Conservation (phyloP, 2,888 invertebrate genomes). For the Capitulum mitella region DNA sequence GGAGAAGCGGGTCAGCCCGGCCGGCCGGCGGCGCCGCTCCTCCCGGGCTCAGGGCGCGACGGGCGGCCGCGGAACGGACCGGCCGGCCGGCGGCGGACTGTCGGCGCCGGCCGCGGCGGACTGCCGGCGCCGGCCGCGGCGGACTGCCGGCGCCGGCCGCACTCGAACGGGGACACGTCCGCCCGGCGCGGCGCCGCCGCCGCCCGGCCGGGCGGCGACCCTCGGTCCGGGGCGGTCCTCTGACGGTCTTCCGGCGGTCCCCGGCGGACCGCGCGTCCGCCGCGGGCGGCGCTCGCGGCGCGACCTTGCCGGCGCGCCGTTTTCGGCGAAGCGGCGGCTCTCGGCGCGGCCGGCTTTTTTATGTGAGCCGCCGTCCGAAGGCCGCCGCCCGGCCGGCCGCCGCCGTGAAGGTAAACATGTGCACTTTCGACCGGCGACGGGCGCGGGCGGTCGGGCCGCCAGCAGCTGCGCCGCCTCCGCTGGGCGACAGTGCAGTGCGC, state of each 20-base stretch:
- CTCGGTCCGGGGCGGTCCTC: too few species aligned
- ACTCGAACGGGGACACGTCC: too few species aligned
- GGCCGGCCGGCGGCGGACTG: background rate
- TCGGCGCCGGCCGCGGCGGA: background rate
- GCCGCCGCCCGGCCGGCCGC: background rate
- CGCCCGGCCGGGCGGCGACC: too few species aligned
- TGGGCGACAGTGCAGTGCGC: background rate
- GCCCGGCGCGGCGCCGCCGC: too few species aligned
- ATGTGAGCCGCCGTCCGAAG: background rate
- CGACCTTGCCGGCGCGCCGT: background rate
- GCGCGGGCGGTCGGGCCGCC: background rate
- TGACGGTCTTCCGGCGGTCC: too few species aligned
- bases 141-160: too few species aligned
- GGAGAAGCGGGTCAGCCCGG: too few species aligned
- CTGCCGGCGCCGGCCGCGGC: background rate
- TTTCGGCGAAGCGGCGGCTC: background rate
- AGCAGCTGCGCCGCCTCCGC: background rate
- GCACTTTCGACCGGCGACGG: background rate
- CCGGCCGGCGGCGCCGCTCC: too few species aligned
- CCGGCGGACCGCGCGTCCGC: too few species aligned
- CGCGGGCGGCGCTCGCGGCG: background rate
- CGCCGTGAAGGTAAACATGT: conserved; percentile 11
- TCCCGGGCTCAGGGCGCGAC: too few species aligned
- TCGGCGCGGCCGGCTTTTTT: background rate
- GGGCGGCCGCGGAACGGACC: too few species aligned